Base-by-base conservation (phyloP, 2,888 invertebrate genomes). In the Platycheirus rosarum region DNA sequence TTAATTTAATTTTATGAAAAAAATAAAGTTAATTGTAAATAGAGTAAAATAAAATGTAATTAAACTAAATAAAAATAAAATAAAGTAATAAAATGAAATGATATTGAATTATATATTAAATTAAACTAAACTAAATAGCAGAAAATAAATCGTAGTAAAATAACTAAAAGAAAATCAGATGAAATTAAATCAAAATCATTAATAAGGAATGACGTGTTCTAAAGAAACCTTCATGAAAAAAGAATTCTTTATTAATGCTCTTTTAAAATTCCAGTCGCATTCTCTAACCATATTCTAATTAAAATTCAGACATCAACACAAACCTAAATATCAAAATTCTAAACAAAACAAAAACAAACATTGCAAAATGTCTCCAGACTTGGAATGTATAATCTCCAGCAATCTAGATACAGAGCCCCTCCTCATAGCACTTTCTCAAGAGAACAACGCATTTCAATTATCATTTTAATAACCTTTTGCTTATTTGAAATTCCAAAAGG, bases 401-500 rank as follows among this genome's bases (percentile, higher is more conserved):
- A 20, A 23, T 14, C 26, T 29, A 29, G 14, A 29, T 49, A 32
- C 7, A 32, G n/a, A n/a, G 8, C 5, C 2, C 35, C 4, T 32
- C 1, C 8, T 32, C 29, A n/a, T n/a, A n/a, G n/a, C n/a, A n/a
- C n/a, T n/a, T n/a, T n/a, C n/a, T n/a, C n/a, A 4, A 26, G 26
- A 26, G 9, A 5, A 23, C 9, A 44, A 29, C 48, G 63, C 40
- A 70, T 75, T 80, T 80, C 75, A 80, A 80, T 80, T 80, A 75
- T 75, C 57, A 75, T 80, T 80, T 75, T 80, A 70, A 80, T 80
- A 80, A 80, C 79, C 75, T 80, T 75, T 70, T 75, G 79, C 75
- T 70, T 80, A 80, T 80, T 80, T 75, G 49, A 63, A 80, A 80
- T 75, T 75, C 75, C 37, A 40, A 75, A 75, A 80, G 79, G 79